Evolutionary conservation across 2,113 vertebrate species (phyloP), one percentile per base, ranked within the genome.

Genomic region (Climacteris rufus): DNA sequence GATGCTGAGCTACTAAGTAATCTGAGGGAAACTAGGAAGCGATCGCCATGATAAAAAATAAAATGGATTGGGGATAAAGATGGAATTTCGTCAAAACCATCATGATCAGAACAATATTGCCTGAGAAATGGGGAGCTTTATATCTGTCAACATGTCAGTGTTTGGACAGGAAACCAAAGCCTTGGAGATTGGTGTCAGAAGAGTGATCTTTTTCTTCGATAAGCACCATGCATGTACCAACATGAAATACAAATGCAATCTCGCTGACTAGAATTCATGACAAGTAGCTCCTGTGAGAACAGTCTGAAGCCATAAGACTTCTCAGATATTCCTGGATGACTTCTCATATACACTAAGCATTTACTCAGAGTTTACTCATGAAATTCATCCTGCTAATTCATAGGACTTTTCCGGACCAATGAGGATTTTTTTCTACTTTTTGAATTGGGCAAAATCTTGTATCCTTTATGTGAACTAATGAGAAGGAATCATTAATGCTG

Each of bases 1-100:
- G 96, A 97, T 90, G 92, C 49, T 95, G 85, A 96, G 93, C 92
- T 95, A 96, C 94, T 93, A 97, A 96, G 95, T 95, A 96, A 96
- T 95, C 85, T 93, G 92, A 95, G 92, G 95, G 93, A 97, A 97
- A 96, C 90, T 95, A 93, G 90, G 88, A 96, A 95, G 90, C 76
- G 4, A 94, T 95, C 37, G 1, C 90, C 93, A 94, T 93, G 95
- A 88, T 96, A 94, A 96, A 93, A 97, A 93, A 93, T 88, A 93
- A 96, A 96, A 96, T 90, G 90, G 78, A 94, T 77, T 95, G 90
- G 90, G 94, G 94, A 96, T 96, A 95, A 96, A 93, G 79, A 75
- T 74, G 90, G 91, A 97, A 96, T 96, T 97, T 96, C 23, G 1
- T 95, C 93, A 96, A 97, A 96, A 96, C 79, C 87, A 85, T 95